Percentiles rank a stretch among this genome's conserved stretches.
Conservation (phyloP, 2,113 vertebrate genomes). For the Copsychus sechellarum region DNA sequence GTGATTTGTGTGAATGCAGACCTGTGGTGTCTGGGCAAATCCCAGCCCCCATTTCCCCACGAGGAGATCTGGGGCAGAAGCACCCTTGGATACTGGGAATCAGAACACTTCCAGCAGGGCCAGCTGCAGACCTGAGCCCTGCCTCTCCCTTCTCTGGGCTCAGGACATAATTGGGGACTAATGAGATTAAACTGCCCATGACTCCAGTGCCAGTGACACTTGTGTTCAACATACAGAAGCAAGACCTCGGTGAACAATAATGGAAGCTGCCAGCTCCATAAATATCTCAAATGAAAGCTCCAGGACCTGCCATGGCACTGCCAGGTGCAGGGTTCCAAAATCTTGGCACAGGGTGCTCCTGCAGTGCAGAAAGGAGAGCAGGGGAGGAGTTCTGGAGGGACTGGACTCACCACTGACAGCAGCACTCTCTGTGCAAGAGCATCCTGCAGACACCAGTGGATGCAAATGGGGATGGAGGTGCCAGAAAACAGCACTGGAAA, state of each 20-base stretch:
- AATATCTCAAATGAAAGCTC: not conserved
- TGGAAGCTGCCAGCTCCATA: not conserved
- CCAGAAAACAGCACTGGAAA: not conserved
- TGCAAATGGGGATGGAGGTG: not conserved
- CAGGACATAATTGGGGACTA: not conserved
- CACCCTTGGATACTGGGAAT: fast-evolving
- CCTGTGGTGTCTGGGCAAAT: not conserved
- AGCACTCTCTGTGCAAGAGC: not conserved
- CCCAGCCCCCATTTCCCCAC: not conserved
- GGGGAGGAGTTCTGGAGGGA: not conserved
- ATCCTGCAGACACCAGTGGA: not conserved
- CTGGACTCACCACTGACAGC: not conserved
- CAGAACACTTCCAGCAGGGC: not conserved
- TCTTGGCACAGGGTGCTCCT: not conserved
- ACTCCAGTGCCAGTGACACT: not conserved
- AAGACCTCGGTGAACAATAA: not conserved
- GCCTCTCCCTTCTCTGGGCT: not conserved
- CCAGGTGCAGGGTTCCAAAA: not conserved
- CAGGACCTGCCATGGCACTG: not conserved
- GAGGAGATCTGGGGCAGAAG: not conserved
- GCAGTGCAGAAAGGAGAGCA: not conserved
- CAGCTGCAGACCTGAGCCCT: not conserved
- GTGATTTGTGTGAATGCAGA: not conserved
- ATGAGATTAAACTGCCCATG: not conserved
- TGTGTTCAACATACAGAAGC: not conserved